phyloP scores from a whole-genome alignment of 1,140 invertebrate species.

The Bombus cullumanus region DNA sequence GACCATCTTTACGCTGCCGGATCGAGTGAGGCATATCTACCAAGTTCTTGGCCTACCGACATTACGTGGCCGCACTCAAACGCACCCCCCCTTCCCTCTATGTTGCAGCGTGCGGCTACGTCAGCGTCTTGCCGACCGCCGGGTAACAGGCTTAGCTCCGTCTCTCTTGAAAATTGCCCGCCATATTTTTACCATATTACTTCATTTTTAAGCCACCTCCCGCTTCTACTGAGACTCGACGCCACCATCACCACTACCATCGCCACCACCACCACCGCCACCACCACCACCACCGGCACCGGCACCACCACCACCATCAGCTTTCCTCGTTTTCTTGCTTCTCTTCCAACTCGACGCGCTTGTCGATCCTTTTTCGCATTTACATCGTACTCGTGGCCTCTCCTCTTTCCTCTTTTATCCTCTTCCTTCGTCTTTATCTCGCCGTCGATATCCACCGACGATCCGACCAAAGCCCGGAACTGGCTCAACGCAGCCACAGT shows the following conservation, averaged over 20 bases:
- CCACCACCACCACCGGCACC: neutral
- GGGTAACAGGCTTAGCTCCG: conserved; percentile 56
- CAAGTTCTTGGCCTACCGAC: conserved; percentile 52
- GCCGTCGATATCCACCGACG: conserved; percentile 15
- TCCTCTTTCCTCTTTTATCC: neutral
- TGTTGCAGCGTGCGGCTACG: conserved; percentile 1
- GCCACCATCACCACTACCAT: conserved; percentile 31
- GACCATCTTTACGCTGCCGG: conserved; percentile 75
- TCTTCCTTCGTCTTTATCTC: neutral
- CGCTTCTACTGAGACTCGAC: conserved; percentile 35
- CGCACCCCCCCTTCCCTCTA: neutral
- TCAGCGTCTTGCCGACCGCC: conserved; percentile 33
- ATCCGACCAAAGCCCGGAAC: conserved; percentile 18
- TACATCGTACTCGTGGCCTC: neutral
- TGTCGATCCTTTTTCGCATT: conserved; percentile 10
- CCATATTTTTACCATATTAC: conserved; percentile 74
- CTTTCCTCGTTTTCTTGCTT: conserved; percentile 9
- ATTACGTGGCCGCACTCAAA: conserved; percentile 47
- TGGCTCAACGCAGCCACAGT: conserved; percentile 35
- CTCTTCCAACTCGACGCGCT: conserved; percentile 15
- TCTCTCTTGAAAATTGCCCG: conserved; percentile 70
- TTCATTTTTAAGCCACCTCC: conserved; percentile 72
- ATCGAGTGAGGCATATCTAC: conserved; percentile 66
- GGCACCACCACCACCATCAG: neutral
- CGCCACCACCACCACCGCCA: neutral